Conservation (phyloP, 2,797 vertebrate species). For the Erithacus rubecula region DNA sequence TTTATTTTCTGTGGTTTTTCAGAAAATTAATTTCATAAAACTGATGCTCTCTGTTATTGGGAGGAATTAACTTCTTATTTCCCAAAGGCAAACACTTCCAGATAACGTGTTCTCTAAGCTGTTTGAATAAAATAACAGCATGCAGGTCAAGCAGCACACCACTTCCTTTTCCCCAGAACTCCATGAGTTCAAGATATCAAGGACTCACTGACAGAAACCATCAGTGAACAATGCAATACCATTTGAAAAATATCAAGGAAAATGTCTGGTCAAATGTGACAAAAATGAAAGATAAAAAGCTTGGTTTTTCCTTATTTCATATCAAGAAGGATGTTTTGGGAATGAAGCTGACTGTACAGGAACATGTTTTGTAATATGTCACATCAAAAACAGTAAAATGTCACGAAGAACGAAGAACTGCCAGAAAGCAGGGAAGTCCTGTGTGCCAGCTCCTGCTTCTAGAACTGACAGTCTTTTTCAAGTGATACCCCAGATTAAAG, state of each 20-base stretch:
- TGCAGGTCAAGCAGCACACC: background rate
- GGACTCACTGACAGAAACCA: background rate
- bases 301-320: background rate
- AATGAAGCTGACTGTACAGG: background rate
- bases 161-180: background rate
- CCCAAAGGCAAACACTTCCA: background rate
- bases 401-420: conserved; percentile 6
- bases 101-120: background rate
- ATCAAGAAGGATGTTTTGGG: background rate
- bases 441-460: background rate
- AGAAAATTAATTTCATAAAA: conserved; percentile 1
- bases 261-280: background rate
- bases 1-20: background rate
- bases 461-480: conserved; percentile 33
- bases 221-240: background rate
- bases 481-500: conserved; percentile 12
- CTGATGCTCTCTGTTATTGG: background rate
- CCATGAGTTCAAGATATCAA: background rate
- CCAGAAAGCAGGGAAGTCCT: conserved; percentile 24
- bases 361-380: conserved; percentile 33
- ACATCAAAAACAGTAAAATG: conserved; percentile 29
- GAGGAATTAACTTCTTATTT: background rate
- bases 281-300: background rate
- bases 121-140: background rate
- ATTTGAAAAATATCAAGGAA: background rate